Conservation (phyloP, 1,140 invertebrate species). For the Chionoecetes opilio region DNA sequence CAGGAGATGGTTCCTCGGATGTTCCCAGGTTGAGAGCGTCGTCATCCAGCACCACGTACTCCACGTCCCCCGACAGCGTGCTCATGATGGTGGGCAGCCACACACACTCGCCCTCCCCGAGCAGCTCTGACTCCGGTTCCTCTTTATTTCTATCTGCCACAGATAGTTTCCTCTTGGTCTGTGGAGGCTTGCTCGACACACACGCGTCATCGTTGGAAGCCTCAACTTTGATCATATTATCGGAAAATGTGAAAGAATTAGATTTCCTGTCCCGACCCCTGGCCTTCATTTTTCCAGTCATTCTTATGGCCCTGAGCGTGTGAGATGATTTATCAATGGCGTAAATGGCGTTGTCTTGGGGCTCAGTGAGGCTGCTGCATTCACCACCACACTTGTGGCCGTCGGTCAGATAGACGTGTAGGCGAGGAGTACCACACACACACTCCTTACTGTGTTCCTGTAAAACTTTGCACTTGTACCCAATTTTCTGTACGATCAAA, state of each 20-base stretch:
- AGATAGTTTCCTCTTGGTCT: neutral
- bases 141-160: neutral
- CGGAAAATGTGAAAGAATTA: constrained; percentile 5
- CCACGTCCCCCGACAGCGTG: constrained; percentile 65
- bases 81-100: constrained; percentile 71
- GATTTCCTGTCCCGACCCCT: constrained; percentile 24
- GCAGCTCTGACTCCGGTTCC: constrained; percentile 68
- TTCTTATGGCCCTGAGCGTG: neutral
- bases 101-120: constrained; percentile 58
- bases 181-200: neutral
- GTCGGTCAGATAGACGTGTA: constrained; percentile 67
- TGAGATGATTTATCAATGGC: neutral
- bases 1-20: constrained; percentile 15
- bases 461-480: constrained; percentile 67
- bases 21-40: constrained; percentile 56
- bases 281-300: constrained; percentile 60
- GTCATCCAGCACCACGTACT: constrained; percentile 71
- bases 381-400: constrained; percentile 54
- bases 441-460: constrained; percentile 64
- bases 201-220: neutral
- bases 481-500: constrained; percentile 68
- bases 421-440: constrained; percentile 69
- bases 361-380: constrained; percentile 7
- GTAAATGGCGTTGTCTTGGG: neutral
- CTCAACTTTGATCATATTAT: neutral